phyloP scores from a whole-genome alignment of 1,140 invertebrate genomes.

The Caenorhabditis elegans region DNA sequence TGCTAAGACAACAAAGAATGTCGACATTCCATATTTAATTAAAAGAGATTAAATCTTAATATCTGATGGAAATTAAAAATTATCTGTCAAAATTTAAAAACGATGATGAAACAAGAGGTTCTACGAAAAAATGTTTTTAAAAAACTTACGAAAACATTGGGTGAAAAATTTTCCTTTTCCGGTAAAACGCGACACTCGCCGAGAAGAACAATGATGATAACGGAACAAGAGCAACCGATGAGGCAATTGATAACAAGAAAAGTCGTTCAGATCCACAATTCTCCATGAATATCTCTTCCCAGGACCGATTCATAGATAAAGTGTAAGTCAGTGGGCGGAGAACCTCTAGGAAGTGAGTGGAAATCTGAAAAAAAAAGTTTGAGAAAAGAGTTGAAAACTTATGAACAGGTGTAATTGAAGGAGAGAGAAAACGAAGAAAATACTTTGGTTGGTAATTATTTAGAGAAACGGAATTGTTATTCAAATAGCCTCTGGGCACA shows the following conservation, averaged over 20 bases:
- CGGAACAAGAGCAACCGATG: neutral
- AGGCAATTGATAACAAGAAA: neutral
- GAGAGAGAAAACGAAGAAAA: neutral
- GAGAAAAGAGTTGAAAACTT: neutral
- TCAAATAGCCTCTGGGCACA: no score
- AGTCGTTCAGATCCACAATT: neutral
- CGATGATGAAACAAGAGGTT: neutral
- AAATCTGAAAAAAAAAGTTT: neutral
- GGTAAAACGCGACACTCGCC: neutral
- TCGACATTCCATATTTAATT: no score
- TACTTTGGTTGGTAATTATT: no score
- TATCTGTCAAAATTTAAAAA: no score
- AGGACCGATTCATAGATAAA: neutral
- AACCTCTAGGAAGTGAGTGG: no score
- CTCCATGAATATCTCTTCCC: neutral
- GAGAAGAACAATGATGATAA: neutral
- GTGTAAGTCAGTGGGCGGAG: neutral
- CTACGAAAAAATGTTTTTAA: neutral
- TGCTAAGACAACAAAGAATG: no score
- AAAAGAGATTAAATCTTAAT: no score
- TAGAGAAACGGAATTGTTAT: no score
- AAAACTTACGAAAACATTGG: conserved; percentile 3
- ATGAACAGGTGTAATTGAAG: neutral
- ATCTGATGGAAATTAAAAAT: no score
- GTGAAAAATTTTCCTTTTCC: neutral